These are phyloP conservation scores for Heteromormyrus szaboi DNA, from an alignment of 2,797 vertebrate genomes.

Conservation along the genomic window DNA sequence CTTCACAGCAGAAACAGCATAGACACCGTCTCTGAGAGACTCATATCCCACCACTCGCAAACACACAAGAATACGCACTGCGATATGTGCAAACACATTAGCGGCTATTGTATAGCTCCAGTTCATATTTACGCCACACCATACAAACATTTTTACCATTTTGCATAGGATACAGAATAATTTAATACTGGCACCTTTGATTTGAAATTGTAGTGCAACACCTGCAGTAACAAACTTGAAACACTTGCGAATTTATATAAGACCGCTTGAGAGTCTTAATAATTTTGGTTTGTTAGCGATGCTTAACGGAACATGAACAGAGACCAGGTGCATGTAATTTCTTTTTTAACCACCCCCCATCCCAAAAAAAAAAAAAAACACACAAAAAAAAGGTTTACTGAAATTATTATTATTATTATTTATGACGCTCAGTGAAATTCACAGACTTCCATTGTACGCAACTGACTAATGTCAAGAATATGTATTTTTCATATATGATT, in stretches of 20 bases:
- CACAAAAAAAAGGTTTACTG: not conserved
- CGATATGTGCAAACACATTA: not conserved
- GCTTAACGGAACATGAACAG: conserved; percentile 5
- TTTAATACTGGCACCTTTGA: conserved; percentile 2
- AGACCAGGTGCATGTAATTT: not conserved
- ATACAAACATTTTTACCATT: not conserved
- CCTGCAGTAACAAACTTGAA: not conserved
- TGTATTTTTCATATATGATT: not conserved
- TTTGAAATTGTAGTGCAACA: not conserved
- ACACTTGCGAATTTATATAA: not conserved
- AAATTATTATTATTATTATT: not conserved
- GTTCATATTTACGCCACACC: not conserved
- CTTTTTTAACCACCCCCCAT: not conserved
- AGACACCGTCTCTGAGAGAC: not conserved
- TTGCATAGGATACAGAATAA: not conserved
- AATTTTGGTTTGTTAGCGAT: not conserved
- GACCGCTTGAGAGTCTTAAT: not conserved
- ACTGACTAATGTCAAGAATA: not conserved
- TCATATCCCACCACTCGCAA: not conserved
- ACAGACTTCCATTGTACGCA: not conserved
- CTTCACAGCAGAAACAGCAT: not conserved
- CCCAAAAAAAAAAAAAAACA: not conserved
- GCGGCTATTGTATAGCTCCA: not conserved
- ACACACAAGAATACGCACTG: not conserved
- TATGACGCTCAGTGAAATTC: not conserved